Evolutionary conservation across 2,888 invertebrate genomes (phyloP), one percentile per base, ranked within the genome.

Genomic region (Morinoia aosen): DNA sequence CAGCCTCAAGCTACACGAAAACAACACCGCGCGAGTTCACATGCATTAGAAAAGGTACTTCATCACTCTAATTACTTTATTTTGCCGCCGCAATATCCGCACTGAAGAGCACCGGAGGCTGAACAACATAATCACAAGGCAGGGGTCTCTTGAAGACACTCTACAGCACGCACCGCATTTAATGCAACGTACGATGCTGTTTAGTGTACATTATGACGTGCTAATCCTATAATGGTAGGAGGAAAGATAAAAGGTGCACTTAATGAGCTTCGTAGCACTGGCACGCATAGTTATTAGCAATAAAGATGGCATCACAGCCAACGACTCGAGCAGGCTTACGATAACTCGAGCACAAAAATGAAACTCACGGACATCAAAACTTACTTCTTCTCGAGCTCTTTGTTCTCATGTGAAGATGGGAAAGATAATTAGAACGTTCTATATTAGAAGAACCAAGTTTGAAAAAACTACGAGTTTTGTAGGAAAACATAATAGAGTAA

Each of bases 251-350:
- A 57, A 93, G 57, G 93, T 16, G 93, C 93, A 14, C 33, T 93
- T 93, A 93, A 93, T 93, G 93, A 93, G 93, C 93, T 93, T 57
- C 33, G 0, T n/a, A 93, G 93, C 93, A 93, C 93, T 93, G 48
- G 57, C 57, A 93, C 57, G 93, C 93, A 91, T 12, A 25, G 93
- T 93, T 93, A 93, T 93, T 93, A 93, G 58, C 93, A 93, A 25
- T 93, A 93, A 93, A 56, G 57, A 93, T 33, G 56, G 56, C 93
- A 93, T 93, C 93, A 93, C 19, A 90, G 40, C 40, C 90, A 19
- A 48, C 90, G 48, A 40, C 90, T 39, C 40, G 16, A 10, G 90
- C 90, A 90, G 40, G 76, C 25, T 33, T 76, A 76, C 76, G 33
- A 25, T 76, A 76, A 76, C 76, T 33, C 14, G 12, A 3, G 25